These are phyloP conservation scores for Callochromis pleurospilus DNA, from an alignment of 2,113 vertebrate species.

Conservation along the genomic window DNA sequence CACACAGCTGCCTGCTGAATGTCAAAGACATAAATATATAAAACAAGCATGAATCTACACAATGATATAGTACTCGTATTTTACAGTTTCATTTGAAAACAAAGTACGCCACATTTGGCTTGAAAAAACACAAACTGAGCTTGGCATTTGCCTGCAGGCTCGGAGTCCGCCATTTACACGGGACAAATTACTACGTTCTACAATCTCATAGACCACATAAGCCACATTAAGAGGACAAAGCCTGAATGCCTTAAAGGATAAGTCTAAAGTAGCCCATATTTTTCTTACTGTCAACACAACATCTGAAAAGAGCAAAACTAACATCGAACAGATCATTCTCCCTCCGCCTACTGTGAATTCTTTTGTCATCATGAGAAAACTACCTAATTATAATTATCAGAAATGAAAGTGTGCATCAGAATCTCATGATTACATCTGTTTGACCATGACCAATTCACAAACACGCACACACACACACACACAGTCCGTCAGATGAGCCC, in stretches of 20 bases:
- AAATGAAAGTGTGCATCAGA: background rate
- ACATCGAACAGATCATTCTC: background rate
- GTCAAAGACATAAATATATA: slow-evolving; percentile 35
- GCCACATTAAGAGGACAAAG: background rate
- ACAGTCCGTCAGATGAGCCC: slow-evolving; percentile 32
- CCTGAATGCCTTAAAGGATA: background rate
- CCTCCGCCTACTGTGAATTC: background rate
- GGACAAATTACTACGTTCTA: background rate
- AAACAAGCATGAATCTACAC: slow-evolving; percentile 14
- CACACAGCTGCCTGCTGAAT: slow-evolving; percentile 42
- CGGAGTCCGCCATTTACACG: background rate
- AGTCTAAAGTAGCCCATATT: background rate
- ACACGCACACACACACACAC: background rate
- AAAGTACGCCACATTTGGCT: background rate
- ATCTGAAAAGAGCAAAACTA: background rate
- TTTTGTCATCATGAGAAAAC: background rate
- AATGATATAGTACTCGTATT: slow-evolving; percentile 1
- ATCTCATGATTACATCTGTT: background rate
- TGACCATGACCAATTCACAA: background rate
- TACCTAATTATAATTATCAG: background rate
- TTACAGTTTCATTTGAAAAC: slow-evolving; percentile 21
- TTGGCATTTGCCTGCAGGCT: background rate
- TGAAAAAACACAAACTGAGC: background rate
- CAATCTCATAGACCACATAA: background rate
- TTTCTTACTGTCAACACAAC: background rate